Evolutionary conservation across 1,140 invertebrate species (phyloP).

Genomic region (Apis laboriosa): DNA sequence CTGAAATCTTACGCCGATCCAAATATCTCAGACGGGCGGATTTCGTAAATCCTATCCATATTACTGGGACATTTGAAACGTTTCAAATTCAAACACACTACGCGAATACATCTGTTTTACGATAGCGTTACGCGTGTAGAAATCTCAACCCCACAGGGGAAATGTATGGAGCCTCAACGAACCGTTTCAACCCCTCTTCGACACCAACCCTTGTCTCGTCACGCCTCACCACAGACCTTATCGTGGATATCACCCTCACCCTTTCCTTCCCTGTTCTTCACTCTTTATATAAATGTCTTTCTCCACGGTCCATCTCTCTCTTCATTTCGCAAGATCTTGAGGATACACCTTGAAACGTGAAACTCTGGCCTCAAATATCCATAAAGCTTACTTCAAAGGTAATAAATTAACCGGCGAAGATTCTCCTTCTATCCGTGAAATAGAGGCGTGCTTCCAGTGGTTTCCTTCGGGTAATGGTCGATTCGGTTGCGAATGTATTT

Average conservation of each 20-base stretch:
- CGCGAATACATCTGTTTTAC: constrained; percentile 28
- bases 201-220: constrained; percentile 17
- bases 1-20: not conserved
- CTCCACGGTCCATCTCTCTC: not conserved
- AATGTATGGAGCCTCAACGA: constrained; percentile 19
- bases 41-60: not conserved
- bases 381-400: constrained; percentile 8
- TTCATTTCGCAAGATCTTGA: constrained; percentile 9
- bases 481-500: constrained; percentile 11
- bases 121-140: constrained; percentile 9
- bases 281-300: not conserved
- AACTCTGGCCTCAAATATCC: constrained; percentile 18
- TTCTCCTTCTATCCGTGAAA: not conserved
- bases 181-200: constrained; percentile 6
- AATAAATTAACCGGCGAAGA: constrained; percentile 40
- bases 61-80: not conserved
- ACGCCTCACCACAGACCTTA: constrained; percentile 27
- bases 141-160: not conserved
- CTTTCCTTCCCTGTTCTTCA: not conserved
- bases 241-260: constrained; percentile 14
- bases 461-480: constrained; percentile 3
- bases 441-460: not conserved
- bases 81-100: constrained; percentile 43
- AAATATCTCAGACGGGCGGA: not conserved
- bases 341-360: not conserved